Base-by-base conservation (phyloP, 2,797 vertebrate genomes). In the Syngnathus acus region DNA sequence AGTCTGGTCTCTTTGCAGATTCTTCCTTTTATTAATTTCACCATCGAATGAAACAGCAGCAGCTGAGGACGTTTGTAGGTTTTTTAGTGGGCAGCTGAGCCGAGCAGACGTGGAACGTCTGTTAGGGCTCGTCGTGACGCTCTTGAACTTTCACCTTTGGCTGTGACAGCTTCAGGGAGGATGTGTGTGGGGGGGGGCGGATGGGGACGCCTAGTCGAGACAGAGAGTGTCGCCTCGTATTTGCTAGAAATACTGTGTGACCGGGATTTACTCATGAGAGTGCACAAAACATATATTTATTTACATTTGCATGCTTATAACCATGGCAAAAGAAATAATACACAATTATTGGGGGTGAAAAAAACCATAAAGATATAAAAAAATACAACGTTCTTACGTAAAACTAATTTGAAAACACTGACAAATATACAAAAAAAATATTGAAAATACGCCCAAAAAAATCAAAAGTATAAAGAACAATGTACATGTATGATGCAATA, bases 101-200 rank as follows among this genome's bases (percentile, higher is more conserved):
- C 66, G 70, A 65, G 68, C 73, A 61, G 74, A 75, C 76, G 71
- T 16, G 14, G 9, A 32, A 8, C 77, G 73, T 83, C 87, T 87
- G 87, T 87, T 82, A 16, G 65, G 69, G 78, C 79, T 88, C 74
- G 66, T 90, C 86, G 85, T 69, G 74, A 82, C 62, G 76, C 79
- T 85, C 79, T 73, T 82, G 88, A 89, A 82, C 85, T 83, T 83
- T 87, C 65, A 74, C 82, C 83, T 88, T 88, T 79, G 74, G 72
- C 79, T 77, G 78, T 82, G 85, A 85, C 84, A 75, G 80, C 78
- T 78, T 69, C 68, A 57, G 77, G 62, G 75, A 55, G 68, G 43
- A 4, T 45, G 43, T 40, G 40, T n/a, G 69, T 58, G 64, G 73
- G 79, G 42, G 6, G 17, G 11, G 74, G 78, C n/a, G 6, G 32